These are phyloP conservation scores for Protaetia brevitarsis DNA, from an alignment of 1,140 invertebrate genomes.

Conservation along the genomic window DNA sequence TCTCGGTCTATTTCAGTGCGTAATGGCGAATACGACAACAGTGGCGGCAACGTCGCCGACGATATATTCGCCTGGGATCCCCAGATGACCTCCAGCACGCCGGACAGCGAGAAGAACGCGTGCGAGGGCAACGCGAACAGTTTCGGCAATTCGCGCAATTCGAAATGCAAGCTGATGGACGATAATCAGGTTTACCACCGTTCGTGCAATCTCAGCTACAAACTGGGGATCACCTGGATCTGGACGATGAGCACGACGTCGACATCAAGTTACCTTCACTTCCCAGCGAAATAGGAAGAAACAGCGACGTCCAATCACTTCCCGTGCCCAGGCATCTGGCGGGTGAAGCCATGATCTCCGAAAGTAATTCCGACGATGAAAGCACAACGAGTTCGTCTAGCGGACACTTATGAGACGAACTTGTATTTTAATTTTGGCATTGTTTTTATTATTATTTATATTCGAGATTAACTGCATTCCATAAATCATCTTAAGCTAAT, in stretches of 20 bases:
- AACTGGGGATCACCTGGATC: slow-evolving; percentile 35
- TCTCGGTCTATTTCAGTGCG: slow-evolving; percentile 32
- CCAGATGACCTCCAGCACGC: slow-evolving; percentile 17
- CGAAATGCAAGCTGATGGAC: slow-evolving; percentile 13
- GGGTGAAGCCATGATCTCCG: slow-evolving; percentile 58
- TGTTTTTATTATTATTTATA: neutral
- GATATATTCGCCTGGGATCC: slow-evolving; percentile 34
- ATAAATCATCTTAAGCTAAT: no score
- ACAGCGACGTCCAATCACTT: slow-evolving; percentile 34
- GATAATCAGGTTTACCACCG: neutral
- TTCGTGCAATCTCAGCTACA: neutral
- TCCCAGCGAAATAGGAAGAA: slow-evolving; percentile 45
- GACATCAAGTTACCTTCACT: slow-evolving; percentile 41
- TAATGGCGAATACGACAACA: slow-evolving; percentile 35
- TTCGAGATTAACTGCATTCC: neutral
- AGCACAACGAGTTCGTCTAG: slow-evolving; percentile 49
- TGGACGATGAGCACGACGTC: slow-evolving; percentile 37
- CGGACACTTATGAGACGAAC: slow-evolving; percentile 44
- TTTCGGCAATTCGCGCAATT: slow-evolving; percentile 26
- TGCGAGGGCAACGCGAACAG: neutral
- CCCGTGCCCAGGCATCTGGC: slow-evolving; percentile 58
- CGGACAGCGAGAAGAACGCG: neutral
- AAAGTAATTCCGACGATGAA: slow-evolving; percentile 57
- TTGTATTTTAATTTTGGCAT: neutral
- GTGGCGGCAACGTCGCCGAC: slow-evolving; percentile 19